Evolutionary conservation across 2,888 invertebrate genomes (phyloP), one percentile per base, ranked within the genome.

Genomic region (Entomobrya multifasciata): DNA sequence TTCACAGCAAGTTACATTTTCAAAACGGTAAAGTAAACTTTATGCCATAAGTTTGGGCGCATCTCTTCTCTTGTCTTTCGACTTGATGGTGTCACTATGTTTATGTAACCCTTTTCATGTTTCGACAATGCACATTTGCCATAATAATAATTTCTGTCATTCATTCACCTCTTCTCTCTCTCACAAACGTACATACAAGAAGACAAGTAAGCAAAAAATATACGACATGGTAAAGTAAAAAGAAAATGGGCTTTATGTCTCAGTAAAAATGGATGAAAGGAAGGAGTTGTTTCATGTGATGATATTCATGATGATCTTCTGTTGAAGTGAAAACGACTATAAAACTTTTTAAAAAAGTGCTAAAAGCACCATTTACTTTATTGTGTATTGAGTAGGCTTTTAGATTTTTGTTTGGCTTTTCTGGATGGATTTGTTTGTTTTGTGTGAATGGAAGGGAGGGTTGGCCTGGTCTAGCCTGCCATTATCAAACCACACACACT

Each of bases 141-240:
- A 60, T 77, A 60, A 77, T 77, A 77, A 77, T 77, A 77, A 77
- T 77, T 60, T 60, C 77, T 77, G 77, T 77, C 77, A 74, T 52
- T 74, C 74, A 74, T 74, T 27, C 74, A 74, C 52, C 44, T 44
- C 11, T 2, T 36, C 36, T 36, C 36, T 36, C 44, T 44, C 11
- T 2, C 44, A 1, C 25, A 6, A 5, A n/a, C 52, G 15, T 8
- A 52, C 15, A 57, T 11, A 25, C 10, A 25, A 57, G 57, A 3
- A 20, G 22, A 11, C 25, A 17, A 17, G 36, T 8, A n/a, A n/a
- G n/a, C 20, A 67, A 47, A 13, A 25, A 47, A 22, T 13, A 22
- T 13, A 36, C 1, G 30, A n/a, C n/a, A n/a, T 25, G n/a, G 62
- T 8, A 27, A 13, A 30, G 25, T 30, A 36, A 20, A 67, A 44